Base-by-base conservation (phyloP, 2,888 invertebrate species). In the Melipona beecheii region DNA sequence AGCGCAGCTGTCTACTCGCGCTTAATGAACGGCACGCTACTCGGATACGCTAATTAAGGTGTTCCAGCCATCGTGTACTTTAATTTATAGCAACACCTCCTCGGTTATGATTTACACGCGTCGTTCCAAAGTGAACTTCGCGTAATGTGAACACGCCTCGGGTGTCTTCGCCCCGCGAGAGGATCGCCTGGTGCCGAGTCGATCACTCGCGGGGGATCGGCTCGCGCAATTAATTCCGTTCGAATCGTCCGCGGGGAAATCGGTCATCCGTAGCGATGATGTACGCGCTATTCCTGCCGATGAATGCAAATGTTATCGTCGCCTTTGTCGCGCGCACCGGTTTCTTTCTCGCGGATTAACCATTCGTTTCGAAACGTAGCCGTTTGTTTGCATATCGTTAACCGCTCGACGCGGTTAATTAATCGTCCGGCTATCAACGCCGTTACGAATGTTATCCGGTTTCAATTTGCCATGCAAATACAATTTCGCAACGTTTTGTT, bases 371-470 rank as follows among this genome's bases (percentile, higher is more conserved):
- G 77, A 73, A 73, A 77, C 49, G 70, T 43, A 43, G 43, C 43
- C 78, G 84, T 86, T 86, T 81, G 78, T 80, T 86, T 84, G 78
- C 82, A 82, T 88, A 83, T 78, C 69, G 78, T 88, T 88, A 86
- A 81, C 78, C 9, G 54, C 56, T 58, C 50, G 58, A 58, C 66
- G 27, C 65, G 69, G 65, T 78, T 88, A 82, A 86, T 86, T 85
- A 75, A 80, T 87, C 78, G 79, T 75, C 66, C 65, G 66, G 60
- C 80, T 78, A 80, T 83, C 77, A 24, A 52, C 66, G 31, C 78
- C 68, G 80, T 81, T 85, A 71, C 76, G 60, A 76, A 56, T 52
- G 68, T 43, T 58, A 66, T 76, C 62, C 49, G 58, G 64, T 81
- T 81, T 86, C 75, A 75, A 77, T 70, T 72, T 79, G 60, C 78